phyloP scores from a whole-genome alignment of 2,888 invertebrate species.

The Ligdia adustata region DNA sequence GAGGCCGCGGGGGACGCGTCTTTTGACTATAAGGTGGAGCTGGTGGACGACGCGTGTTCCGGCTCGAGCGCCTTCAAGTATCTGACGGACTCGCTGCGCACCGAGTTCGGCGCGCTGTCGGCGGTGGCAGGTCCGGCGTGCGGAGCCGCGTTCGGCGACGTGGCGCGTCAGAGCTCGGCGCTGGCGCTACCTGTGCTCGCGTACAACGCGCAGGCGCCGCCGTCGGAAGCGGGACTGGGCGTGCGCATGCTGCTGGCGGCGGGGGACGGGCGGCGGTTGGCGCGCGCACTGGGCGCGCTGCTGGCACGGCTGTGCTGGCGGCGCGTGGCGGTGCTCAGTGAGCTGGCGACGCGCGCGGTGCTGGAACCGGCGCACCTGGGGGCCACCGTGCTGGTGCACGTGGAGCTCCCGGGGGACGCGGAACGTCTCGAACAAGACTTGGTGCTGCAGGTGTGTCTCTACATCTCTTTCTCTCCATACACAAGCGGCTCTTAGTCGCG shows the following conservation, averaged over 20 bases:
- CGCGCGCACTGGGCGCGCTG: constrained; percentile 48
- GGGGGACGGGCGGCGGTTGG: constrained; percentile 48
- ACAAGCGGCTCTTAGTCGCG: too few species aligned
- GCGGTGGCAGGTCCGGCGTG: constrained; percentile 70
- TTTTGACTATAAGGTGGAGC: constrained; percentile 56
- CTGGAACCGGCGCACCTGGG: constrained; percentile 51
- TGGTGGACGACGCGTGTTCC: constrained; percentile 62
- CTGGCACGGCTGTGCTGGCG: constrained; percentile 54
- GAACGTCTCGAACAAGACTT: constrained; percentile 43
- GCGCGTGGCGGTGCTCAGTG: constrained; percentile 60
- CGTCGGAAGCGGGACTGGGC: constrained; percentile 44
- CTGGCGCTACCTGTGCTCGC: constrained; percentile 63
- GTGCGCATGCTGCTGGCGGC: constrained; percentile 54
- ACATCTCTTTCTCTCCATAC: too few species aligned
- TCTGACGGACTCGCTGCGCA: constrained; percentile 59
- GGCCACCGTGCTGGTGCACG: constrained; percentile 51
- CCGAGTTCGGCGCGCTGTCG: constrained; percentile 63
- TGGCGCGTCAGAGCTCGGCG: constrained; percentile 58
- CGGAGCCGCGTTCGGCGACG: constrained; percentile 63
- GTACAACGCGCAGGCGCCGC: constrained; percentile 59
- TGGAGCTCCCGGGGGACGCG: constrained; percentile 66
- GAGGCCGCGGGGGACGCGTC: constrained; percentile 12
- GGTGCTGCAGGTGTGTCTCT: constrained; percentile 19
- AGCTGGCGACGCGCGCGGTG: constrained; percentile 54
- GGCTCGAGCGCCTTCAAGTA: constrained; percentile 61